Base-by-base conservation (phyloP, 2,888 invertebrate species). In the Conistra vaccinii region DNA sequence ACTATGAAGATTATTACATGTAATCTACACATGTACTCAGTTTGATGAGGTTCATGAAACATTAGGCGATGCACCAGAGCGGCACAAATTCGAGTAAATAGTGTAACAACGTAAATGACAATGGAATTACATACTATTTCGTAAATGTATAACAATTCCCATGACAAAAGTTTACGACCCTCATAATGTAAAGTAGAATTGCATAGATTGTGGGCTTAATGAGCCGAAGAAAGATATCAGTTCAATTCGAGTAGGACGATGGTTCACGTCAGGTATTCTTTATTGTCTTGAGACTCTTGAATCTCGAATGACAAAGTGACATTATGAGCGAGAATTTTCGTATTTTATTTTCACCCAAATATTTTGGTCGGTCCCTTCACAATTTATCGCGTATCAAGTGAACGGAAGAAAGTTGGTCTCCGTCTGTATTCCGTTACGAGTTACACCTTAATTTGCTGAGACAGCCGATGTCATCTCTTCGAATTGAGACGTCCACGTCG, bases 401-500 rank as follows among this genome's bases (percentile, higher is more conserved):
- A 90, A 90, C 82, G 87, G 89, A 85, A 71, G 89, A 89, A 90
- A 89, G 87, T 86, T 65, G 80, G 83, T 69, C 78, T 84, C 82
- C 76, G 85, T 84, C 84, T 83, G 88, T 90, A 86, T 88, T 87
- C 87, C 88, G 82, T 85, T 87, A 81, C 77, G 82, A 79, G 73
- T 86, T 89, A 88, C 86, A 87, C 87, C 88, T 90, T 90, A 91
- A 93, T 92, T 90, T 91, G 89, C 88, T 83, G 83, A 79, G 91
- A 92, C 90, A 87, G 87, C 86, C 88, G 89, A 91, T 90, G 90
- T 91, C 92, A 90, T 91, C 90, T 91, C 78, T 62, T 83, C 76
- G 89, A 90, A 94, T 94, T 93, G 92, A 95, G 93, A 90, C 90
- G 92, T 93, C 81, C 79, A 78, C 83, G 85, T 83, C 89, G 87